These are phyloP conservation scores for Aleadryas rufinucha DNA, from an alignment of 2,113 vertebrate genomes.

Conservation along the genomic window DNA sequence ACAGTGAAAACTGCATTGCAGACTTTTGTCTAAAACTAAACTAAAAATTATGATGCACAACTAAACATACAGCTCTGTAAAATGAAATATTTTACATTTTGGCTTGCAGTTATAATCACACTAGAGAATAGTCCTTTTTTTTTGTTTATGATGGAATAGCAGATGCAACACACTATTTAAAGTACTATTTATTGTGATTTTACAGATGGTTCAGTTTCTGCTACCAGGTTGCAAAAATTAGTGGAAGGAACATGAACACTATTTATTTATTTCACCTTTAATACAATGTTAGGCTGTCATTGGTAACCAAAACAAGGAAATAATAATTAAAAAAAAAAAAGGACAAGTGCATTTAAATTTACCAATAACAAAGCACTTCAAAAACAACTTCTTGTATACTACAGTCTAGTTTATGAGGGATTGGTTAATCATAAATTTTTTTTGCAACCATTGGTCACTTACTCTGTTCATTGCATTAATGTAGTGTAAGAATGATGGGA, in stretches of 20 bases:
- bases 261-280: not conserved
- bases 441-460: not conserved
- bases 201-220: not conserved
- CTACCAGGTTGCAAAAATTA: not conserved
- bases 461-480: not conserved
- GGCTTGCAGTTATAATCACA: not conserved
- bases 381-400: not conserved
- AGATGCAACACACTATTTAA: not conserved
- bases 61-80: not conserved
- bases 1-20: not conserved
- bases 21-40: not conserved
- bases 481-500: constrained; percentile 1
- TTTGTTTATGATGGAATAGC: not conserved
- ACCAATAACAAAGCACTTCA: not conserved
- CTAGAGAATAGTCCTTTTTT: not conserved
- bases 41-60: not conserved
- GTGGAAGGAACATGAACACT: not conserved
- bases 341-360: not conserved
- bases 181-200: not conserved
- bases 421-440: not conserved
- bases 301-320: not conserved
- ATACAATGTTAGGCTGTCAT: not conserved
- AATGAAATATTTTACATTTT: not conserved
- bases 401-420: not conserved
- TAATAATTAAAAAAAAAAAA: not conserved